phyloP scores from a whole-genome alignment of 1,140 invertebrate genomes.

The Drosophila sp. region DNA sequence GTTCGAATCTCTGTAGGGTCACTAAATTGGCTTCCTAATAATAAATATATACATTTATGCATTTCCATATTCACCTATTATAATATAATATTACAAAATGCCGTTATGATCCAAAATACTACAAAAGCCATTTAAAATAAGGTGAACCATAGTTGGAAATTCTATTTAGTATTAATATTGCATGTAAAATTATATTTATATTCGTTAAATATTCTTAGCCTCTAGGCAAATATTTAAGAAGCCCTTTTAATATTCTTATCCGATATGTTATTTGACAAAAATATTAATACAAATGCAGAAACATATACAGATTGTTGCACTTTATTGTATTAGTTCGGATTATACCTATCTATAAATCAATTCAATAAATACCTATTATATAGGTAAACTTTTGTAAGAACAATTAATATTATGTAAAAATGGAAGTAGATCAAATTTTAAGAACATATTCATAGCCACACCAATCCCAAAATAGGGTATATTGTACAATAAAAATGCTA shows the following conservation, averaged over 20 bases:
- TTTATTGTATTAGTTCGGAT: slow-evolving; percentile 1
- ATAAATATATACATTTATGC: too few relatives aligned
- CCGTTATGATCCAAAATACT: not conserved
- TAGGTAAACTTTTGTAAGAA: slow-evolving; percentile 17
- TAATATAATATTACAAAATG: not conserved
- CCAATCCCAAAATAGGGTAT: not conserved
- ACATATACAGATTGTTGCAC: slow-evolving; percentile 16
- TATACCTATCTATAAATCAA: slow-evolving; percentile 13
- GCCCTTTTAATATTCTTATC: slow-evolving; percentile 8
- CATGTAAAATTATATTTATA: not conserved
- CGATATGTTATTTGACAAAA: slow-evolving; percentile 11
- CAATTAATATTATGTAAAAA: slow-evolving; percentile 2
- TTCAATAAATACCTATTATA: slow-evolving; percentile 31
- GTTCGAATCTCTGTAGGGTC: too few relatives aligned
- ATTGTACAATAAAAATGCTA: not conserved
- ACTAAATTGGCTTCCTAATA: too few relatives aligned
- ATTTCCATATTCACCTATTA: not conserved
- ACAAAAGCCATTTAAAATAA: not conserved
- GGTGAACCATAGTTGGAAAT: slow-evolving; percentile 1
- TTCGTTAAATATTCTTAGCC: not conserved
- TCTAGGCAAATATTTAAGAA: not conserved
- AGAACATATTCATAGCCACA: not conserved
- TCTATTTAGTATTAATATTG: not conserved
- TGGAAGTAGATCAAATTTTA: not conserved
- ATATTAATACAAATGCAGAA: not conserved